A percentile compares a stretch with the other conserved stretches of the same genome.
Evolutionary conservation across 2,113 vertebrate species (phyloP).

Genomic region (Xiphorhynchus elegans): DNA sequence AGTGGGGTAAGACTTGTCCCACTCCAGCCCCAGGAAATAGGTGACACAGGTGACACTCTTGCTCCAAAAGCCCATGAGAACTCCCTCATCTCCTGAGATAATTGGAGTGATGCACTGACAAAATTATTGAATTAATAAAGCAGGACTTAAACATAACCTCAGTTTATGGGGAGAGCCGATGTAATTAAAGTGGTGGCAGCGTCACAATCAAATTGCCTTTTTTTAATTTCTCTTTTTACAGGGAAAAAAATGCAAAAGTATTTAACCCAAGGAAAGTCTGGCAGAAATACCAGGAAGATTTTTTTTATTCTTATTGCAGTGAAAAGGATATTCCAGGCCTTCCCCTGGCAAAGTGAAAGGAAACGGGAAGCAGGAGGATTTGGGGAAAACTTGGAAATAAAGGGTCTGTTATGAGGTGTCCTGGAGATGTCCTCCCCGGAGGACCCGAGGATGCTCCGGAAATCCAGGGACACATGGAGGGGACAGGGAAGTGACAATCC

Average conservation of each 20-base stretch:
- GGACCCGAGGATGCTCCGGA: background rate
- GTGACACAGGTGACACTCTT: accelerated
- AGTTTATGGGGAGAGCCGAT: background rate
- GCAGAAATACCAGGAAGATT: background rate
- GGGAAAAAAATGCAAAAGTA: background rate
- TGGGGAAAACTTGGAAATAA: background rate
- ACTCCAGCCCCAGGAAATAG: background rate
- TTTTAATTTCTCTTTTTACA: background rate
- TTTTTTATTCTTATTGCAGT: background rate
- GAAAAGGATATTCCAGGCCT: background rate
- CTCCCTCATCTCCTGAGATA: background rate
- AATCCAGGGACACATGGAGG: accelerated
- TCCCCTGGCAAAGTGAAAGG: background rate
- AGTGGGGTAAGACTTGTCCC: background rate
- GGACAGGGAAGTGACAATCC: background rate
- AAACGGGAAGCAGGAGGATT: background rate
- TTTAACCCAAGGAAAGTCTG: background rate
- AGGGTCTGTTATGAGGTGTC: background rate
- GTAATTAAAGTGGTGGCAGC: background rate
- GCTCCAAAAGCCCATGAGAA: background rate
- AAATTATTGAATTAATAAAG: background rate
- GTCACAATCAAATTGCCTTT: background rate
- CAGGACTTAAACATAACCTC: background rate
- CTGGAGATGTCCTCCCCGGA: conserved; percentile 65
- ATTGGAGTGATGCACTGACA: background rate